Evolutionary conservation across 2,797 vertebrate genomes (phyloP).

Genomic region (Pantherophis alleghaniensis): DNA sequence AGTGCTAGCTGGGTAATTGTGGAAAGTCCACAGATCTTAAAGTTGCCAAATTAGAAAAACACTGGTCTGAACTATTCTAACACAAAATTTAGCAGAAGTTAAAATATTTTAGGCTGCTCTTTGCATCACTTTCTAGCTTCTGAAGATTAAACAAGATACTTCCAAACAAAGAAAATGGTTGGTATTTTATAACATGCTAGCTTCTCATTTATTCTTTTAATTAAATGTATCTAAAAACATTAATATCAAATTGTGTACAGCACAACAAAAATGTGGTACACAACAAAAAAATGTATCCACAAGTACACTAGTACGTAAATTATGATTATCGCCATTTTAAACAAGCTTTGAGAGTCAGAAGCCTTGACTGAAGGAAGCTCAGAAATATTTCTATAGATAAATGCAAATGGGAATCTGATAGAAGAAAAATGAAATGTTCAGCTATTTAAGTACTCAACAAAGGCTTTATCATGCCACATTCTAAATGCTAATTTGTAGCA

Average conservation of each 20-base stretch:
- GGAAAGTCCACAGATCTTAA: neutral
- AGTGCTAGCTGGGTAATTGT: neutral
- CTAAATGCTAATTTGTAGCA: slow-evolving; percentile 19
- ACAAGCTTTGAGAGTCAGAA: slow-evolving; percentile 9
- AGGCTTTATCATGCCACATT: slow-evolving; percentile 32
- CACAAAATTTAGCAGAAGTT: neutral
- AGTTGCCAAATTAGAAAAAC: neutral
- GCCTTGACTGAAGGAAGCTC: slow-evolving; percentile 32
- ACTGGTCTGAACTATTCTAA: neutral
- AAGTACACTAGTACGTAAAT: neutral
- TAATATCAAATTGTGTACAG: neutral
- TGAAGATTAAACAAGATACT: neutral
- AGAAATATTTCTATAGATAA: slow-evolving; percentile 27
- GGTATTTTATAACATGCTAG: neutral
- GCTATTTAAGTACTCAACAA: slow-evolving; percentile 30
- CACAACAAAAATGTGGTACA: neutral
- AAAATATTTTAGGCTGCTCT: neutral
- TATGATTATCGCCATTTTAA: neutral
- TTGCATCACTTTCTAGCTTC: neutral
- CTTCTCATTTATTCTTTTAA: neutral
- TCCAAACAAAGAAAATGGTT: neutral
- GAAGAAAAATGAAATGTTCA: slow-evolving; percentile 35
- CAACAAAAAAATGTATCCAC: neutral
- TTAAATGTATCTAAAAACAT: neutral
- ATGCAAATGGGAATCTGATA: slow-evolving; percentile 36